Evolutionary conservation across 1,140 invertebrate species (phyloP).

Genomic region (Tribolium madens): DNA sequence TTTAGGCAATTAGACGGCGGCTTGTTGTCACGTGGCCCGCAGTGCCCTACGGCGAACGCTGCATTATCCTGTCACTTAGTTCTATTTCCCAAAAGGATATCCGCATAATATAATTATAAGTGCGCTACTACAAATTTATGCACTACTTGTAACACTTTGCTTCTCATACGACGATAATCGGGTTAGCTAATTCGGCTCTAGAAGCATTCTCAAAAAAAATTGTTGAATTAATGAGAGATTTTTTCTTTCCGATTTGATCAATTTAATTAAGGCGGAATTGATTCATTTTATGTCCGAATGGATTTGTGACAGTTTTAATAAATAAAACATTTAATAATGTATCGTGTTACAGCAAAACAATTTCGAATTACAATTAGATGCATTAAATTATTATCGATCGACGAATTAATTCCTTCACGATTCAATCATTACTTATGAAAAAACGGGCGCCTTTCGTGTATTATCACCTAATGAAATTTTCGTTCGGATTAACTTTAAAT

Average conservation of each 20-base stretch:
- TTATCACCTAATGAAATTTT: conserved; percentile 3
- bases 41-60: conserved; percentile 44
- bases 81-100: conserved; percentile 57
- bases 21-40: conserved; percentile 53
- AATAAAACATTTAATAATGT: conserved; percentile 30
- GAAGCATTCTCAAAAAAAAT: not conserved
- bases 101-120: conserved; percentile 55
- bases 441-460: not conserved
- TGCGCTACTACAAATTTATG: conserved; percentile 41
- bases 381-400: conserved; percentile 29
- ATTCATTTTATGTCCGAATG: conserved; percentile 21
- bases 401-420: not conserved
- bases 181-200: not conserved
- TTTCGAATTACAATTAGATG: conserved; percentile 15
- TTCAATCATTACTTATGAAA: not conserved
- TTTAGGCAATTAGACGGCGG: conserved; percentile 53
- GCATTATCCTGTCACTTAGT: conserved; percentile 59
- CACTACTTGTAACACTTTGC: conserved; percentile 47
- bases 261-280: conserved; percentile 26
- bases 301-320: conserved; percentile 33
- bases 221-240: not conserved
- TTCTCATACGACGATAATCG: conserved; percentile 18
- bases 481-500: not conserved
- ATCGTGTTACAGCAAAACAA: conserved; percentile 29
- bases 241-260: conserved; percentile 7